Evolutionary conservation across 2,113 vertebrate species (phyloP).

Genomic region (Grammomys surdaster): DNA sequence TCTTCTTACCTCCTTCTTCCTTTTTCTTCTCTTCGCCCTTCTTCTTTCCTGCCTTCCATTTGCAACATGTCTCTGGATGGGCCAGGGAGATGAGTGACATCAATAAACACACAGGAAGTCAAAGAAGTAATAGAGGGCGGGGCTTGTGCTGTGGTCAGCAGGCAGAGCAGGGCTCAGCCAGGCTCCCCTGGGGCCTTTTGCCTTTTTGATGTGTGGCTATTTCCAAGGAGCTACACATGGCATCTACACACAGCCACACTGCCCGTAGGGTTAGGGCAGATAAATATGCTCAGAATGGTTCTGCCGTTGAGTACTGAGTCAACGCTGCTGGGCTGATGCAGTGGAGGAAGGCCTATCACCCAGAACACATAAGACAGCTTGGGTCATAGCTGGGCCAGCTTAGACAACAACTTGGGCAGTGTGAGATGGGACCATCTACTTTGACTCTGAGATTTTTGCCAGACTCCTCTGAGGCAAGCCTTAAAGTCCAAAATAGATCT

Average conservation of each 20-base stretch:
- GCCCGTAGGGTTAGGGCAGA: accelerated
- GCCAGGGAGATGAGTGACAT: slow-evolving; percentile 69
- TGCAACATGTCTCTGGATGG: slow-evolving; percentile 72
- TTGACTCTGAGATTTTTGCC: neutral
- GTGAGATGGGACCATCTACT: neutral
- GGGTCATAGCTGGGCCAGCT: neutral
- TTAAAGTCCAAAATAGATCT: neutral
- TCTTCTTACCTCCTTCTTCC: slow-evolving; percentile 71
- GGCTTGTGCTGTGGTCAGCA: neutral
- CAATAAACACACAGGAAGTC: slow-evolving; percentile 53
- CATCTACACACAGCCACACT: accelerated
- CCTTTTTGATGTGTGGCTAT: neutral
- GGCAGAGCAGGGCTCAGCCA: neutral
- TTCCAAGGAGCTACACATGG: neutral
- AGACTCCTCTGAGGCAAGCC: neutral
- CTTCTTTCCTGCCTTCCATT: slow-evolving; percentile 76
- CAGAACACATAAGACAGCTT: neutral
- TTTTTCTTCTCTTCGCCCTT: slow-evolving; percentile 72
- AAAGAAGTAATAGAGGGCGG: neutral
- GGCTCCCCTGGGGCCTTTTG: neutral
- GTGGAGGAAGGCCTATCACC: neutral
- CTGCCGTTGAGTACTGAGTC: slow-evolving; percentile 57
- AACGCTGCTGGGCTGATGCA: accelerated
- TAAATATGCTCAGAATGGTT: slow-evolving; percentile 48
- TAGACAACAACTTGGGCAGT: neutral